These are phyloP conservation scores for Steinernema carpocapsae DNA, from an alignment of 2,888 invertebrate species.

Conservation along the genomic window DNA sequence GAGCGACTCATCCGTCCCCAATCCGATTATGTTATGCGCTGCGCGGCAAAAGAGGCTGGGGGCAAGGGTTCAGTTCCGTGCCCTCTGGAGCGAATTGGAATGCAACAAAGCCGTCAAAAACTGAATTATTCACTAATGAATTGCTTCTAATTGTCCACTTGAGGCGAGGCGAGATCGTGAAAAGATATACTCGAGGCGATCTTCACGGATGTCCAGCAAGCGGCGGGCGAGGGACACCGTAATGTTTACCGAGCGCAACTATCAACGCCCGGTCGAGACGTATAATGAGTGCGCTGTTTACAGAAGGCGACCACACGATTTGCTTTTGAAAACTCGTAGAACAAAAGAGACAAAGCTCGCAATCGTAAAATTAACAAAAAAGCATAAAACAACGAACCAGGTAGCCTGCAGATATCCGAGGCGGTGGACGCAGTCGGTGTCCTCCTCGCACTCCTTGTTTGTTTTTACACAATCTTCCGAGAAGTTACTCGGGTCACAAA, in stretches of 20 bases:
- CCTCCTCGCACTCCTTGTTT: constrained; percentile 62
- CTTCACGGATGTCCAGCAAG: constrained; percentile 12
- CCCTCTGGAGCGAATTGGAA: constrained; percentile 14
- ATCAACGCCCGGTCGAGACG: constrained; percentile 29
- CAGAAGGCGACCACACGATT: constrained; percentile 15
- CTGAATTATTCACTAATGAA: background rate
- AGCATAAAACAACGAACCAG: constrained; percentile 52
- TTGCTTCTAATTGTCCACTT: background rate
- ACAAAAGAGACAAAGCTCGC: too few relatives aligned
- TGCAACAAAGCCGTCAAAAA: background rate
- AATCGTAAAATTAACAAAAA: constrained; percentile 12
- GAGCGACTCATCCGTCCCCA: constrained; percentile 12
- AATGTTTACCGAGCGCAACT: constrained; percentile 27
- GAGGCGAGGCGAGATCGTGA: background rate
- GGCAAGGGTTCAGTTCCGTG: constrained; percentile 5
- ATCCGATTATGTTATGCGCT: constrained; percentile 27
- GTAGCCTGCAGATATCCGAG: constrained; percentile 67
- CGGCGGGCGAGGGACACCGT: background rate
- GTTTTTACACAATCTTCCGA: constrained; percentile 58
- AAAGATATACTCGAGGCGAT: constrained; percentile 1
- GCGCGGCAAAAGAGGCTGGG: background rate
- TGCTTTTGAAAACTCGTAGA: background rate
- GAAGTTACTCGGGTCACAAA: background rate
- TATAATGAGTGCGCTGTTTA: constrained; percentile 26
- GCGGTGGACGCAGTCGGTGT: constrained; percentile 66